These are phyloP conservation scores for Zoanthus sansibaricus DNA, from an alignment of 92 coral and sea anemone species.

Conservation along the genomic window DNA sequence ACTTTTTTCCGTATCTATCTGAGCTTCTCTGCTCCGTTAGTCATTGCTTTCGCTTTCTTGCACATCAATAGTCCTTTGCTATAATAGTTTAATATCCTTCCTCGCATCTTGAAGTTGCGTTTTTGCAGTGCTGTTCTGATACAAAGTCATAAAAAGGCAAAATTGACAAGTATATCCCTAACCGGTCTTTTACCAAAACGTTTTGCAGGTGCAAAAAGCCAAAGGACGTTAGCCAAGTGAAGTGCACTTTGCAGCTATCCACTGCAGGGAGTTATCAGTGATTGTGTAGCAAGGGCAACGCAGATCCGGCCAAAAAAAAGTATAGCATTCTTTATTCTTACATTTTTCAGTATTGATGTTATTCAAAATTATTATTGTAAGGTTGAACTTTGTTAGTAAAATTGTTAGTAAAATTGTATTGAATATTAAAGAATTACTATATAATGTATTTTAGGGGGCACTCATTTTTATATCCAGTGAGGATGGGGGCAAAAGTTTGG, in stretches of 20 bases:
- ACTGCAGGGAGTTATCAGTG: slow-evolving; percentile 36
- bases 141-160: slow-evolving; percentile 25
- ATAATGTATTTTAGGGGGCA: not conserved
- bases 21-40: too few species aligned
- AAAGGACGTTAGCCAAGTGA: slow-evolving; percentile 17
- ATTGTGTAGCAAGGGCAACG: slow-evolving; percentile 37
- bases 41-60: too few species aligned
- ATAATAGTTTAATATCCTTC: too few species aligned
- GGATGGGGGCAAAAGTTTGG: slow-evolving; percentile 5
- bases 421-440: not conserved
- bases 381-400: slow-evolving; percentile 4
- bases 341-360: slow-evolving; percentile 6
- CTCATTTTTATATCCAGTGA: slow-evolving; percentile 1
- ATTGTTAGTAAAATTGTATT: not conserved
- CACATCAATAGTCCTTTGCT: too few species aligned
- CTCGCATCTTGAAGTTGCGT: too few species aligned
- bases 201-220: slow-evolving; percentile 39
- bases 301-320: slow-evolving; percentile 20
- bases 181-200: slow-evolving; percentile 43
- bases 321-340: slow-evolving; percentile 8
- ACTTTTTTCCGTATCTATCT: too few species aligned
- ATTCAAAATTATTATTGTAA: slow-evolving; percentile 15
- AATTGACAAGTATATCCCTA: slow-evolving; percentile 44
- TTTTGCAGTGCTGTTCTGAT: not conserved
- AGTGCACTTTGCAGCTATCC: slow-evolving; percentile 44